Conservation (phyloP, 2,797 vertebrate species). For the Miichthys miiuy region DNA sequence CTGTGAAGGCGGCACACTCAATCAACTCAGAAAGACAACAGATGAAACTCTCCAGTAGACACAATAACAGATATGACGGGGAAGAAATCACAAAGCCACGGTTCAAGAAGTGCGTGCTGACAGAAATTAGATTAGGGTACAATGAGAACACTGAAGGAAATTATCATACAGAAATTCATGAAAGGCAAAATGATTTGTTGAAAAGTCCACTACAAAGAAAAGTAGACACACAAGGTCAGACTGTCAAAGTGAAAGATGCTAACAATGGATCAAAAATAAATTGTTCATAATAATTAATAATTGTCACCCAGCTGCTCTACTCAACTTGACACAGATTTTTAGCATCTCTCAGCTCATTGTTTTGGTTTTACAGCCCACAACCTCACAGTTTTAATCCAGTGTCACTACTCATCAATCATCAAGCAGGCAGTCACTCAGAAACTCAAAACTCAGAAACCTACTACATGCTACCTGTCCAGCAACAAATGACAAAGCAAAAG, state of each 20-base stretch:
- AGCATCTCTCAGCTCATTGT: not conserved
- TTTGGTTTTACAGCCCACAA: not conserved
- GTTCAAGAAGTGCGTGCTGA: constrained; percentile 14
- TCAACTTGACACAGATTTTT: not conserved
- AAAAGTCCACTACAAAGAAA: not conserved
- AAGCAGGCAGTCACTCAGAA: too few species aligned
- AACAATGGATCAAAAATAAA: not conserved
- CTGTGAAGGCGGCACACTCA: constrained; percentile 9
- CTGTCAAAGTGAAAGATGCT: too few species aligned
- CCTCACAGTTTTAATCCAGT: too few species aligned
- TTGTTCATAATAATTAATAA: too few species aligned
- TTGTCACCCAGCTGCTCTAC: not conserved
- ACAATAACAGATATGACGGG: constrained; percentile 2
- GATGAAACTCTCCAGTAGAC: constrained; percentile 20
- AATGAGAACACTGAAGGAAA: constrained; percentile 5
- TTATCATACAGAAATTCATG: constrained; percentile 4
- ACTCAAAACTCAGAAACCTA: not conserved
- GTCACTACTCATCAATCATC: too few species aligned
- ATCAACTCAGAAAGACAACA: constrained; percentile 17
- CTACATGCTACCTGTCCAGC: not conserved
- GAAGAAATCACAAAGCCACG: constrained; percentile 13
- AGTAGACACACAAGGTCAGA: not conserved
- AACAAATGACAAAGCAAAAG: too few species aligned
- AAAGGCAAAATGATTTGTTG: not conserved
- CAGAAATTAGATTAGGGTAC: constrained; percentile 19